Base-by-base conservation (phyloP, 2,797 vertebrate species). In the Typhlichthys eigenmanni region DNA sequence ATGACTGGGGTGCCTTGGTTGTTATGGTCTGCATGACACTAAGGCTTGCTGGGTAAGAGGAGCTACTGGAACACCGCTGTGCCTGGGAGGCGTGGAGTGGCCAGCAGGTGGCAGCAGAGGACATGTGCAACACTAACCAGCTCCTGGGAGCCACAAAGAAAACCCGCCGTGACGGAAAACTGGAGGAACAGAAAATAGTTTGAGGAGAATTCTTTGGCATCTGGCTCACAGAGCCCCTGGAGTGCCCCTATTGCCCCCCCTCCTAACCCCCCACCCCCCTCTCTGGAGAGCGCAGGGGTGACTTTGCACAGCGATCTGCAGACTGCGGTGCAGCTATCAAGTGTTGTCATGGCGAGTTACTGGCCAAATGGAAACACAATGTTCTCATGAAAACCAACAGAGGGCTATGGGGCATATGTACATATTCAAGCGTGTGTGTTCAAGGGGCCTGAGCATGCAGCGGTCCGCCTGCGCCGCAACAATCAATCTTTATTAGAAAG, bases 401-500 rank as follows among this genome's bases (percentile, higher is more conserved):
- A 90, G 86, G 87, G 88, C 85, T 88, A 81, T 86, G 87, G 75
- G 79, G 79, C 75, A 81, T 93, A 90, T 92, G 90, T 91, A 90
- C 90, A 92, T 89, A 88, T 92, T 88, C 90, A 90, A 91, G 88
- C 91, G 88, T 91, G 90, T 92, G 91, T 92, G 89, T 91, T 92
- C 91, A 92, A 90, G 91, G 88, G 87, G 24, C 24, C 24, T 89
- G 84, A 89, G 84, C 88, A 9, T 72, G 68, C 72, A 54, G 72
- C 64, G 0, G 62, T 64, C 82, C 80, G 85, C 76, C 70, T 54
- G 78, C 73, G 82, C 85, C 86, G 85, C 79, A 85, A 90, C 90
- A 92, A 92, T 92, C 92, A 87, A 90, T 93, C 92, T 92, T 91
- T 93, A 92, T 92, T 92, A 92, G 90, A 91, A 90, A 85, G 90